Conservation (phyloP, 2,888 invertebrate genomes). For the Pinctada fucata region DNA sequence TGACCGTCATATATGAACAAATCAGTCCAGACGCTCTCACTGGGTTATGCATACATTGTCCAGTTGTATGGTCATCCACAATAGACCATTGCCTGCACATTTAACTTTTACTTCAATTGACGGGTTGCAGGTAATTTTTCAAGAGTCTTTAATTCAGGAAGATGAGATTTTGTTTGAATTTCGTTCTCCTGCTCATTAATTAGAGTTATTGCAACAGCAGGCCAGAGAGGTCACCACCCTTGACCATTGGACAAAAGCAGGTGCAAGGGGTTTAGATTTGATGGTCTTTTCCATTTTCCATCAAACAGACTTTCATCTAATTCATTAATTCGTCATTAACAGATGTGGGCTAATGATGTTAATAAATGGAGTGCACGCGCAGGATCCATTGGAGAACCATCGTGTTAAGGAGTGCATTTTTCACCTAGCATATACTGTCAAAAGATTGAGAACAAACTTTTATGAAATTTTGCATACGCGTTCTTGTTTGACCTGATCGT, state of each 20-base stretch:
- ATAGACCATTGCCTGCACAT: background rate
- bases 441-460: background rate
- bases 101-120: background rate
- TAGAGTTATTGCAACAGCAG: background rate
- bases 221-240: background rate
- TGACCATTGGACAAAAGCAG: background rate
- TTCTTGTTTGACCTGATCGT: background rate
- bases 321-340: conserved; percentile 1
- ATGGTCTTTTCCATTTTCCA: background rate
- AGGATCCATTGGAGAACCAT: background rate
- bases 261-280: background rate
- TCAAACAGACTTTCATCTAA: background rate
- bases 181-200: background rate
- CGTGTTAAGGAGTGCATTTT: background rate
- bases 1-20: no score
- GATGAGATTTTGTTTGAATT: background rate
- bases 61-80: no score
- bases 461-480: no score
- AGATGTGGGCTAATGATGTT: background rate
- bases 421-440: background rate
- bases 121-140: background rate
- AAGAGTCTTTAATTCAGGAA: background rate
- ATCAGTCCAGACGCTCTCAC: no score
- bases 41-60: no score
- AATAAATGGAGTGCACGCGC: background rate